These are phyloP conservation scores for Catonia carolina DNA, from an alignment of 2,888 invertebrate species.

Conservation along the genomic window DNA sequence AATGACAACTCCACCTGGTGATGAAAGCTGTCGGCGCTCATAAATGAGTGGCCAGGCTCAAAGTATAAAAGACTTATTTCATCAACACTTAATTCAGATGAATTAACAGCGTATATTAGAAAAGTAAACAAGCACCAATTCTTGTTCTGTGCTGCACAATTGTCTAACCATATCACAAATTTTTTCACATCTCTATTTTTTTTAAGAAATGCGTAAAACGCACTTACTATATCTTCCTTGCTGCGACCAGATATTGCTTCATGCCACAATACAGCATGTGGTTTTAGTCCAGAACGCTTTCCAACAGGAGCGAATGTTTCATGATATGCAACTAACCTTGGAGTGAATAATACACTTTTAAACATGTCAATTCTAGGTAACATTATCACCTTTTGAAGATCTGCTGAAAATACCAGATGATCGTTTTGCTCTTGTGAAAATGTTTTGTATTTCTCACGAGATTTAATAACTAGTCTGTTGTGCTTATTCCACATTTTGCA, in stretches of 20 bases:
- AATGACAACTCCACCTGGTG: conserved; percentile 24
- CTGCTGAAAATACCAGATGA: conserved; percentile 2
- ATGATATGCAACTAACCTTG: conserved; percentile 2
- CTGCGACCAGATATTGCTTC: conserved; percentile 22
- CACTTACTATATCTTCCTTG: conserved; percentile 23
- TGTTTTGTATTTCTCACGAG: background rate
- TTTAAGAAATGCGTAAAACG: conserved; percentile 18
- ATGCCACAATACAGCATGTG: conserved; percentile 22
- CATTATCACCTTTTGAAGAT: conserved; percentile 30
- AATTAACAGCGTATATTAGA: conserved; percentile 14
- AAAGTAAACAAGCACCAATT: conserved; percentile 19
- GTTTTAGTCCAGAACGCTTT: conserved; percentile 8
- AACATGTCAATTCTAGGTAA: conserved; percentile 35
- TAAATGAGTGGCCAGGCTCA: conserved; percentile 25
- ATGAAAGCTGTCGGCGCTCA: conserved; percentile 26
- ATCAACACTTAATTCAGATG: background rate
- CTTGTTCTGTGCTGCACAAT: conserved; percentile 20
- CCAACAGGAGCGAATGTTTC: conserved; percentile 6
- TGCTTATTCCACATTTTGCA: conserved; percentile 12
- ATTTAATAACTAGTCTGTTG: background rate
- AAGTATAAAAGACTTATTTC: conserved; percentile 20
- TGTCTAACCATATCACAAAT: conserved; percentile 19
- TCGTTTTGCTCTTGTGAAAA: conserved; percentile 12
- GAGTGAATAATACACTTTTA: conserved; percentile 31
- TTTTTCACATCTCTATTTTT: background rate